These are phyloP conservation scores for Cheilosia soror DNA, from an alignment of 2,888 invertebrate genomes.

Conservation along the genomic window DNA sequence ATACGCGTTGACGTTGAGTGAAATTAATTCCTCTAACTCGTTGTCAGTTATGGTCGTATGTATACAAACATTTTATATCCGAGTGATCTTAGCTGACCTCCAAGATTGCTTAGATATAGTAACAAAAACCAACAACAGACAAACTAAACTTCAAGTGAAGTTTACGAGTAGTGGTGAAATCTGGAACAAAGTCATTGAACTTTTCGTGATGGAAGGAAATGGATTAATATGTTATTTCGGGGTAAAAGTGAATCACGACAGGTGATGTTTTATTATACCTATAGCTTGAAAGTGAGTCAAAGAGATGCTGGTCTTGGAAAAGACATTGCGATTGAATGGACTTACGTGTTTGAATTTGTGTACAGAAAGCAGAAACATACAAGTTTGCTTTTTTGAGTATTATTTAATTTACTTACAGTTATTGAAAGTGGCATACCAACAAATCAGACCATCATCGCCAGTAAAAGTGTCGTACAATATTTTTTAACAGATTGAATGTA, in stretches of 20 bases:
- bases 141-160: conserved; percentile 30
- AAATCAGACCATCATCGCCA: too few relatives aligned
- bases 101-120: conserved; percentile 24
- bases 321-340: conserved; percentile 9
- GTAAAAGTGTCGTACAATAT: too few relatives aligned
- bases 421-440: too few relatives aligned
- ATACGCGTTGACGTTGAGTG: conserved; percentile 37
- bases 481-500: too few relatives aligned
- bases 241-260: conserved; percentile 34
- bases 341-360: background rate
- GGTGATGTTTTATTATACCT: conserved; percentile 17
- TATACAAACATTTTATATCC: conserved; percentile 22
- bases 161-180: conserved; percentile 67
- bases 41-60: conserved; percentile 10
- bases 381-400: too few relatives aligned
- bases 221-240: conserved; percentile 18
- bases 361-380: background rate
- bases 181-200: conserved; percentile 68
- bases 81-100: conserved; percentile 62
- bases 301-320: background rate
- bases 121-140: conserved; percentile 6
- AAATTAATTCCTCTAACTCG: conserved; percentile 24
- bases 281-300: conserved; percentile 14
- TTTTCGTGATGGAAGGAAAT: conserved; percentile 24
- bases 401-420: too few relatives aligned